phyloP scores from a whole-genome alignment of 2,888 invertebrate genomes.

The Mythimna ferrago region DNA sequence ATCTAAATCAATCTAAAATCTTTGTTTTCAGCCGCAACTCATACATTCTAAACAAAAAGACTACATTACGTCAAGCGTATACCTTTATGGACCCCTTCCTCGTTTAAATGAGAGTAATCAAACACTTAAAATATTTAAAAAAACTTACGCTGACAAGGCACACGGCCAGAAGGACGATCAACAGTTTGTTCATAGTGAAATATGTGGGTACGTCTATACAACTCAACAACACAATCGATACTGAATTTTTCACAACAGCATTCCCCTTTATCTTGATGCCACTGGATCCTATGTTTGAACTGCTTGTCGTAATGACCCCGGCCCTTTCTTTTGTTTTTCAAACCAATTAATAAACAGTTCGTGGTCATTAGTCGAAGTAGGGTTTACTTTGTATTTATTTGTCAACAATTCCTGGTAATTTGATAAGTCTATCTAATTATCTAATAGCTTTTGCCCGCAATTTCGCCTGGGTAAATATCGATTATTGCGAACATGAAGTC shows the following conservation, averaged over 20 bases:
- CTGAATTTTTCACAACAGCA: not conserved
- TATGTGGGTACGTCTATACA: not conserved
- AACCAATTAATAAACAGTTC: not conserved
- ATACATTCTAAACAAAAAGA: too few species aligned
- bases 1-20: too few species aligned
- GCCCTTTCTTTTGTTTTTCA: not conserved
- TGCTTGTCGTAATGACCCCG: not conserved
- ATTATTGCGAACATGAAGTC: too few species aligned
- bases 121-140: not conserved
- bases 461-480: too few species aligned
- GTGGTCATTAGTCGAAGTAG: not conserved
- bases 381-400: not conserved
- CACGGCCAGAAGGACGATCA: slow-evolving; percentile 9
- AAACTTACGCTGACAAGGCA: slow-evolving; percentile 10
- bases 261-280: not conserved
- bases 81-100: not conserved
- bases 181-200: slow-evolving; percentile 3
- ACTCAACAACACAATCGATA: slow-evolving; percentile 4
- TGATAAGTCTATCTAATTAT: not conserved
- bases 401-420: not conserved
- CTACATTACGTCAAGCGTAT: not conserved
- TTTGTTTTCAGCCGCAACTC: too few species aligned
- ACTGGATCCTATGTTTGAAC: not conserved
- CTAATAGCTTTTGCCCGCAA: not conserved
- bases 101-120: too few species aligned